Percentiles rank a stretch among this genome's conserved stretches.
These are phyloP conservation scores for Notodonta ziczac DNA, from an alignment of 2,888 invertebrate genomes.

Conservation along the genomic window DNA sequence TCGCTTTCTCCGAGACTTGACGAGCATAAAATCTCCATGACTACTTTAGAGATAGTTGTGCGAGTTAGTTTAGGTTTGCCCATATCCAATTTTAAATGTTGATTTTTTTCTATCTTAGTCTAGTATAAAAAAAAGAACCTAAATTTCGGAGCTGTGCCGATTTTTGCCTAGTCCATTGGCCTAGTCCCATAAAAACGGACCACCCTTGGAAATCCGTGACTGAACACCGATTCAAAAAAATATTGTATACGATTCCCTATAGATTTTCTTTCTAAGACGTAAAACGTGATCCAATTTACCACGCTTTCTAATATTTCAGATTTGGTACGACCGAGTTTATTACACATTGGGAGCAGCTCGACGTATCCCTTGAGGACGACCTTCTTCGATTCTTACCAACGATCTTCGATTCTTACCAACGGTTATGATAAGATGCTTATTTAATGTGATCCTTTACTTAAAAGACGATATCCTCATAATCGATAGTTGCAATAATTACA, in stretches of 20 bases:
- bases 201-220: no score
- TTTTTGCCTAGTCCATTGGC: no score
- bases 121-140: no score
- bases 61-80: no score
- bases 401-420: slow-evolving; percentile 46
- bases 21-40: no score
- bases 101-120: no score
- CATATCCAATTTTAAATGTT: no score
- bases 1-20: no score
- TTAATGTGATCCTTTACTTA: background rate
- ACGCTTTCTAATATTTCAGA: slow-evolving; percentile 71
- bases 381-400: slow-evolving; percentile 50
- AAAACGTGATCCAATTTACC: slow-evolving; percentile 76
- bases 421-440: slow-evolving; percentile 1
- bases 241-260: slow-evolving; percentile 54
- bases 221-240: slow-evolving; percentile 19
- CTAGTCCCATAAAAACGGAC: no score
- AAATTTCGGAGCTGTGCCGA: no score
- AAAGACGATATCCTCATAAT: background rate
- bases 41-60: no score
- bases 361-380: slow-evolving; percentile 60
- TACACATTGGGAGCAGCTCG: slow-evolving; percentile 71
- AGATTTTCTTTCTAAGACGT: slow-evolving; percentile 56
- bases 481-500: background rate
- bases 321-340: slow-evolving; percentile 75